Evolutionary conservation across 2,888 invertebrate species (phyloP).

Genomic region (Tryphoninae sp.): DNA sequence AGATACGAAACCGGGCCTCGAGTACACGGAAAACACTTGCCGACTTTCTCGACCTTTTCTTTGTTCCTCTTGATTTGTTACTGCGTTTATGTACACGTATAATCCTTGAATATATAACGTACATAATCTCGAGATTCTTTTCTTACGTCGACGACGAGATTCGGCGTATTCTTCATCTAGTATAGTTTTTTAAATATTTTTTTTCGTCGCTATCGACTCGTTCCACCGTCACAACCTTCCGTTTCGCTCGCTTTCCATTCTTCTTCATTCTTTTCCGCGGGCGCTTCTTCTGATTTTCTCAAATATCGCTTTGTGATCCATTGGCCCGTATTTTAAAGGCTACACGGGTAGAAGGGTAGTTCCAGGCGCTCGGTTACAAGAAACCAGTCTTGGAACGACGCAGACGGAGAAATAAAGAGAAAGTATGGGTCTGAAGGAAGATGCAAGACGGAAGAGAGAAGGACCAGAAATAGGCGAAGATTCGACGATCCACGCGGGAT

Average conservation of each 20-base stretch:
- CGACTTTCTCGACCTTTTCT: slow-evolving; percentile 42
- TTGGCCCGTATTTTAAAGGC: slow-evolving; percentile 55
- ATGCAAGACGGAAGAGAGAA: slow-evolving; percentile 13
- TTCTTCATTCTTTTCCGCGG: slow-evolving; percentile 40
- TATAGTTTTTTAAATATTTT: background rate
- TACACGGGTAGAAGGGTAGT: slow-evolving; percentile 34
- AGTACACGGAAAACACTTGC: slow-evolving; percentile 15
- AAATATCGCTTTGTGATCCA: slow-evolving; percentile 62
- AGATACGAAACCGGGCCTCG: slow-evolving; percentile 35
- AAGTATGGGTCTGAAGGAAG: slow-evolving; percentile 11
- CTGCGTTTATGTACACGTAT: slow-evolving; percentile 37
- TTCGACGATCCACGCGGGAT: slow-evolving; percentile 63
- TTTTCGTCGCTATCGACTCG: background rate
- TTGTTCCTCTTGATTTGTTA: slow-evolving; percentile 52
- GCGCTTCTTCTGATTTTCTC: slow-evolving; percentile 55
- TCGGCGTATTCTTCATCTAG: background rate
- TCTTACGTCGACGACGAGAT: background rate
- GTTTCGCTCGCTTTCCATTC: slow-evolving; percentile 8
- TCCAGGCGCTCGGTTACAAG: slow-evolving; percentile 17
- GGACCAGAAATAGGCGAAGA: slow-evolving; percentile 31
- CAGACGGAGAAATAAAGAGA: slow-evolving; percentile 18
- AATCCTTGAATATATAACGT: slow-evolving; percentile 24
- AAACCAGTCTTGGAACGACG: slow-evolving; percentile 14
- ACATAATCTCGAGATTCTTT: background rate
- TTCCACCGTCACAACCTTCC: slow-evolving; percentile 9